These are phyloP conservation scores for Subacronicta megacephala DNA, from an alignment of 2,888 invertebrate genomes.

Conservation along the genomic window DNA sequence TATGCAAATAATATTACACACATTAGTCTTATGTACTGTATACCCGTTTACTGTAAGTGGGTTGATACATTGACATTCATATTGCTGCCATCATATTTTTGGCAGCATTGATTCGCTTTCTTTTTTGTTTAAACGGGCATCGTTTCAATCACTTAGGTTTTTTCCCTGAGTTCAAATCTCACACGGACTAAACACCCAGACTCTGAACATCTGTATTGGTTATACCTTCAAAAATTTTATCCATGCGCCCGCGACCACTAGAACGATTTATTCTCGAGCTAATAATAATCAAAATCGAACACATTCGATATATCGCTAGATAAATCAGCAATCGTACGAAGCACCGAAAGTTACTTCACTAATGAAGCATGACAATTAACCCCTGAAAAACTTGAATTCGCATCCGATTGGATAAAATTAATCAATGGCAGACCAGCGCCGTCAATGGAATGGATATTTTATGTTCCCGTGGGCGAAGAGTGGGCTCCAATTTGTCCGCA, in stretches of 20 bases:
- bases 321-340: slow-evolving; percentile 56
- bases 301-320: slow-evolving; percentile 26
- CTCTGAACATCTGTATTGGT: too few relatives aligned
- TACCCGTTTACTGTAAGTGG: slow-evolving; percentile 55
- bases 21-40: slow-evolving; percentile 56
- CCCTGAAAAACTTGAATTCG: slow-evolving; percentile 82
- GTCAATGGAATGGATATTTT: slow-evolving; percentile 86
- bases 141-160: too few relatives aligned
- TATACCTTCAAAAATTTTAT: too few relatives aligned
- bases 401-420: slow-evolving; percentile 85
- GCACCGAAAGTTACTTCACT: slow-evolving; percentile 64
- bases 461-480: slow-evolving; percentile 86
- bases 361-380: slow-evolving; percentile 83
- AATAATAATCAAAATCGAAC: slow-evolving; percentile 26
- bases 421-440: slow-evolving; percentile 78
- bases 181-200: too few relatives aligned
- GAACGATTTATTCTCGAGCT: too few relatives aligned
- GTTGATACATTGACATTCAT: slow-evolving; percentile 46
- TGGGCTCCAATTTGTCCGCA: slow-evolving; percentile 87
- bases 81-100: slow-evolving; percentile 26
- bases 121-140: too few relatives aligned
- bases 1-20: slow-evolving; percentile 87
- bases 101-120: slow-evolving; percentile 24
- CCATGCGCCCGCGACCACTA: too few relatives aligned
- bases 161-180: too few relatives aligned